Percentiles rank a stretch among this genome's conserved stretches.
Conservation (phyloP, 2,888 invertebrate species). For the Drosophila setosimentum region DNA sequence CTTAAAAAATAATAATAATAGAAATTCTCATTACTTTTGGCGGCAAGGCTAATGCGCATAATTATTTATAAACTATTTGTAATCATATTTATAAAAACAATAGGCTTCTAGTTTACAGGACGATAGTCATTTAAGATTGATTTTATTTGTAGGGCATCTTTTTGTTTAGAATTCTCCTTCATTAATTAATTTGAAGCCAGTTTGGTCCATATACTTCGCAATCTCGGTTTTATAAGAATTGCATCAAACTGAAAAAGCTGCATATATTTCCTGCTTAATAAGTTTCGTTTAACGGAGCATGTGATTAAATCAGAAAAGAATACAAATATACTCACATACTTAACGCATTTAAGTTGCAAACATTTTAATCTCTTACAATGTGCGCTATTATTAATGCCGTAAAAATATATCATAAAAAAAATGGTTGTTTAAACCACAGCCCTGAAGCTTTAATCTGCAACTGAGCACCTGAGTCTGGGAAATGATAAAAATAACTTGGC, state of each 20-base stretch:
- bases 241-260: background rate
- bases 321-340: background rate
- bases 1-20: background rate
- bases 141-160: background rate
- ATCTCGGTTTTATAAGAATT: background rate
- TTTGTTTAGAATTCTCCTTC: background rate
- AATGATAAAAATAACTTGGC: constrained; percentile 47
- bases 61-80: background rate
- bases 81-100: background rate
- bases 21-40: background rate
- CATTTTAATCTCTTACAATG: constrained; percentile 15
- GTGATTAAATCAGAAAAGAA: background rate
- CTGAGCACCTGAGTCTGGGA: constrained; percentile 20
- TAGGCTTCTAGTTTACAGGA: background rate
- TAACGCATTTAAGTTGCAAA: constrained; percentile 5
- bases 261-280: background rate
- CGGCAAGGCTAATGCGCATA: no score
- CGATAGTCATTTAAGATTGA: background rate
- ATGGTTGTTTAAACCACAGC: constrained; percentile 10
- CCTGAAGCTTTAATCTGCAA: constrained; percentile 3
- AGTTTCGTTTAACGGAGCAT: background rate
- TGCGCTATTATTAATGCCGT: constrained; percentile 22
- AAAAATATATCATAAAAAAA: constrained; percentile 30
- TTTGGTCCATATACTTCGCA: background rate
- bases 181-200: background rate